Percentiles rank a stretch among this genome's conserved stretches.
Evolutionary conservation across 23 tunicate species (phyloP).

Genomic region (Aplidium turbinatum): DNA sequence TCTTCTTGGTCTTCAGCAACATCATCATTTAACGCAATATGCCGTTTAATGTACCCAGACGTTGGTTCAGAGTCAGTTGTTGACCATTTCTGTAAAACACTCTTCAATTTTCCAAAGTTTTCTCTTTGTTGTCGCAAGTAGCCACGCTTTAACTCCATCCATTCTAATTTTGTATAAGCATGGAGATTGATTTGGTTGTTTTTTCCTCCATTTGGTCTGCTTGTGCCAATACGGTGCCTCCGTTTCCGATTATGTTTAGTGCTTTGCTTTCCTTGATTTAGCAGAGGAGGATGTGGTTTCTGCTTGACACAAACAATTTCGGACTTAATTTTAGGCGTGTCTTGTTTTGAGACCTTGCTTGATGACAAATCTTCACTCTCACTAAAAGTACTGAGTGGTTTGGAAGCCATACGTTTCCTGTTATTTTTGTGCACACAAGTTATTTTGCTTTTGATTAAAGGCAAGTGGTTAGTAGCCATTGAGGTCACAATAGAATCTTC

Average conservation of each 20-base stretch:
- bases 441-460: conserved; percentile 7
- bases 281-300: no score
- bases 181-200: not conserved
- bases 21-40: conserved; percentile 33
- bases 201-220: not conserved
- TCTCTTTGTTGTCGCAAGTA: conserved; percentile 55
- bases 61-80: conserved; percentile 18
- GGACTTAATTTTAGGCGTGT: no score
- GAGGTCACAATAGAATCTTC: no score
- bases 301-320: not conserved
- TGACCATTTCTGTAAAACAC: conserved; percentile 51
- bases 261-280: not conserved
- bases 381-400: not conserved
- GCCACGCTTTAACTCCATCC: conserved; percentile 44
- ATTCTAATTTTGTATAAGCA: conserved; percentile 61
- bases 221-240: not conserved
- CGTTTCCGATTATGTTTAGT: conserved; percentile 6
- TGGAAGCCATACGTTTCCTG: not conserved
- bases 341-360: not conserved
- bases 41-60: conserved; percentile 30
- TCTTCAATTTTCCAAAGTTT: conserved; percentile 71
- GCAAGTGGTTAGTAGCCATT: no score
- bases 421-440: not conserved
- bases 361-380: not conserved
- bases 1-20: conserved; percentile 26